Conservation (phyloP, 2,888 invertebrate genomes). For the Phyllotreta striolata region DNA sequence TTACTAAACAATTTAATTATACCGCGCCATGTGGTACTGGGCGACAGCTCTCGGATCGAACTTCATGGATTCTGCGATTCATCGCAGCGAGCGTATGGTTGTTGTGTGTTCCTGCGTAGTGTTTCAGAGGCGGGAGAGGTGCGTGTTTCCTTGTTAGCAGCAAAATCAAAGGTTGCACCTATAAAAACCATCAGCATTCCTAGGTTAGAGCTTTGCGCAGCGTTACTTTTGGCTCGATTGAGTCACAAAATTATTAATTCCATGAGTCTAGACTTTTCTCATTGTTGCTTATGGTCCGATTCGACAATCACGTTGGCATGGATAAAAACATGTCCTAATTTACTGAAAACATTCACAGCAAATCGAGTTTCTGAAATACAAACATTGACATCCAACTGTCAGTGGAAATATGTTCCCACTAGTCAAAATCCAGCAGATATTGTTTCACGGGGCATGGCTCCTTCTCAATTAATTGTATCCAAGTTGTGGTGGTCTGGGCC, state of each 20-base stretch:
- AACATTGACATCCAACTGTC: constrained; percentile 20
- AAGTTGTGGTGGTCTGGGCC: too few species aligned
- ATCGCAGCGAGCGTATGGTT: too few species aligned
- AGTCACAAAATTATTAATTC: not conserved
- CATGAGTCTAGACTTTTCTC: not conserved
- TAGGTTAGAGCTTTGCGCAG: constrained; percentile 37
- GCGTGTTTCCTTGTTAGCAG: too few species aligned
- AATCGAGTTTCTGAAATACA: constrained; percentile 39
- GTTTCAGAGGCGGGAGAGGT: too few species aligned
- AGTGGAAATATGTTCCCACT: constrained; percentile 37
- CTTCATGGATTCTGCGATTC: too few species aligned
- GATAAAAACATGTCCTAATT: constrained; percentile 31
- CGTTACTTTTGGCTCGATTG: not conserved
- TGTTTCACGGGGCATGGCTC: constrained; percentile 26
- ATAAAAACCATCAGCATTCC: too few species aligned
- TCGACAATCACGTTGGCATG: constrained; percentile 19
- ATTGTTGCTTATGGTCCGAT: not conserved
- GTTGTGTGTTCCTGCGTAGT: too few species aligned
- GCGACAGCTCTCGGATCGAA: too few species aligned
- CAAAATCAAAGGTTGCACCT: too few species aligned
- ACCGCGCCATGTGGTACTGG: constrained; percentile 31
- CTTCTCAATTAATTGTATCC: constrained; percentile 40
- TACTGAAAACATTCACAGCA: constrained; percentile 39
- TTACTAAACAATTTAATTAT: constrained; percentile 37
- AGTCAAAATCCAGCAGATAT: constrained; percentile 40